Conservation (phyloP, 2,797 vertebrate species). For the Liparis tanakae region DNA sequence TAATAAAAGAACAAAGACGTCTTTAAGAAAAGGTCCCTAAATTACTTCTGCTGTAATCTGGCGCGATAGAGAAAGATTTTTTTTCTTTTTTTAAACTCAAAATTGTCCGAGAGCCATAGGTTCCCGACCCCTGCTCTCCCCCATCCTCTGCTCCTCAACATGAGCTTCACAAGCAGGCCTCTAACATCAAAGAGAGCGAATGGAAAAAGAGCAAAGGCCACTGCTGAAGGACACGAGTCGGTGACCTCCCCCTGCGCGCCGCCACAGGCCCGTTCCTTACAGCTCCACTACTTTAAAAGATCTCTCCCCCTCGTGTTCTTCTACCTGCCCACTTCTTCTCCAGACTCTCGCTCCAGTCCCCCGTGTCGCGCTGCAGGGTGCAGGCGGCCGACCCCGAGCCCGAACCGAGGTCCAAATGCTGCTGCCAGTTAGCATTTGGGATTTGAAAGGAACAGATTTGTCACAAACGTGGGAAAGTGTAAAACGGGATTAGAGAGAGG, state of each 20-base stretch:
- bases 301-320: background rate
- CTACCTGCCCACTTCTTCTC: slow-evolving; percentile 48
- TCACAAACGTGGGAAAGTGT: slow-evolving; percentile 69
- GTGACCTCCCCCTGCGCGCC: slow-evolving; percentile 31
- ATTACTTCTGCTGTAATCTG: too few relatives aligned
- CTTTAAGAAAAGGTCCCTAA: too few relatives aligned
- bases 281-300: slow-evolving; percentile 16
- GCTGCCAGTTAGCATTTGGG: slow-evolving; percentile 67
- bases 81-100: too few relatives aligned
- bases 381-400: slow-evolving; percentile 44
- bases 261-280: slow-evolving; percentile 28
- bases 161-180: slow-evolving; percentile 22
- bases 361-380: slow-evolving; percentile 50
- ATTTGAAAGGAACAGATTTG: slow-evolving; percentile 65
- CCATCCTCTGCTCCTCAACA: slow-evolving; percentile 12
- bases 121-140: too few relatives aligned
- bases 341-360: slow-evolving; percentile 35
- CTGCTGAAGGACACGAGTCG: slow-evolving; percentile 37
- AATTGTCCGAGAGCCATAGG: too few relatives aligned
- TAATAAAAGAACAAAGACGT: too few relatives aligned
- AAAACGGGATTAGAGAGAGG: slow-evolving; percentile 66
- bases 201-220: slow-evolving; percentile 33
- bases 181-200: slow-evolving; percentile 19
- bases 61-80: too few relatives aligned
- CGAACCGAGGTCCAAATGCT: slow-evolving; percentile 47